Evolutionary conservation across 2,888 invertebrate genomes (phyloP), one percentile per base, ranked within the genome.

Genomic region (Salpingus planirostris): DNA sequence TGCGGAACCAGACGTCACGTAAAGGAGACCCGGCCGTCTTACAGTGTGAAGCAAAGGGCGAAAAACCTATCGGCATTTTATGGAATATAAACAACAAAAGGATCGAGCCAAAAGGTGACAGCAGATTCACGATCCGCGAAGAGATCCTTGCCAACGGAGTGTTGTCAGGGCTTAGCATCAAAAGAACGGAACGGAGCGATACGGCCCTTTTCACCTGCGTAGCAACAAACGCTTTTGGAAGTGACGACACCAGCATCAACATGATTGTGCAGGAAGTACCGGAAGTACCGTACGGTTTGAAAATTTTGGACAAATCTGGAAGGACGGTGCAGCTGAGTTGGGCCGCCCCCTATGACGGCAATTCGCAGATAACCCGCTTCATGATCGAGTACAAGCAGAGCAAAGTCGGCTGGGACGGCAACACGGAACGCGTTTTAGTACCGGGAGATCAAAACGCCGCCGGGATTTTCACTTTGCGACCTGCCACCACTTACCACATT

Each of bases 31-130:
- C 90, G 14, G 87, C 91, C 21, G 90, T 91, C 5, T 62, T 92
- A 38, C 88, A 89, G 56, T 92, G 92, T 62, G 88, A 89, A 67
- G 90, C 91, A 15, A 88, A 88, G 62, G 91, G 92, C 46, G 92
- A 92, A 64, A 89, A 89, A 73, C 92, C 92, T 15, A 91, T 92
- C 62, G 90, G 90, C 47, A 90, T 92, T 44, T 72, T 89, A 42
- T 92, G 92, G 91, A 90, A 89, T 68, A 90, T 90, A 78, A 89
- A 91, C 67, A 89, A 88, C 67, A 89, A 88, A 66, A 79, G 90
- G 14, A 69, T 91, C 45, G 91, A 92, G 64, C 83, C 89, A 29
- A 89, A 90, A 66, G 89, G 90, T 55, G 89, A 91, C 60, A 85
- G 85, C 29, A 78, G 86, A 28, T 86, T 85, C 64, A 86, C 86